Evolutionary conservation across 2,888 invertebrate genomes (phyloP).

Genomic region (Calliopum simillimum): DNA sequence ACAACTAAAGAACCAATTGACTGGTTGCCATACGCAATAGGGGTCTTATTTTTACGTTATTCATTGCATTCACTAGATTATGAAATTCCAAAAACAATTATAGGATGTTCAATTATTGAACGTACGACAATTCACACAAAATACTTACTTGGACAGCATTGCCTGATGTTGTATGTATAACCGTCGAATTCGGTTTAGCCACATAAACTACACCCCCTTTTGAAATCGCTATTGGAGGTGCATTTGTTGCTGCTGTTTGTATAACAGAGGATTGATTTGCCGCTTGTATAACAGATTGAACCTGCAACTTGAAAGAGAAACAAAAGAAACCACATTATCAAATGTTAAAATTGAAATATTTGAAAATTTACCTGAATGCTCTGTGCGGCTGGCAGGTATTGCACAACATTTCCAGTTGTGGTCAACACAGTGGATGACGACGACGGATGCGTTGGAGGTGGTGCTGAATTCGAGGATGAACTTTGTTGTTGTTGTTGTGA

Average conservation of each 20-base stretch:
- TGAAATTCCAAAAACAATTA: conserved; percentile 18
- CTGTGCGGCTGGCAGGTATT: conserved; percentile 78
- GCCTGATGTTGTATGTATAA: conserved; percentile 92
- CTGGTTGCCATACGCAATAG: no score
- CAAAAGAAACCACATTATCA: conserved; percentile 2
- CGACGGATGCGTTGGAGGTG: conserved; percentile 40
- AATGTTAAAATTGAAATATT: conserved; percentile 27
- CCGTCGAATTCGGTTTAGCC: conserved; percentile 86
- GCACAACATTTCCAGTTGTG: conserved; percentile 83
- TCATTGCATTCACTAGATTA: no score
- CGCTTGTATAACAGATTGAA: conserved; percentile 95
- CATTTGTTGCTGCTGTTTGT: conserved; percentile 90
- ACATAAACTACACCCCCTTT: conserved; percentile 94
- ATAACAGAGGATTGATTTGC: conserved; percentile 96
- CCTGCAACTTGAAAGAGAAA: conserved; percentile 70
- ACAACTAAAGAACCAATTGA: no score
- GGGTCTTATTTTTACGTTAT: no score
- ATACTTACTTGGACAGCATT: conserved; percentile 72
- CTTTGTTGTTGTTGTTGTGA: conserved; percentile 47
- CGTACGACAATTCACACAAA: conserved; percentile 45
- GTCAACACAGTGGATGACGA: conserved; percentile 67
- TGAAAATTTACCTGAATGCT: conserved; percentile 73
- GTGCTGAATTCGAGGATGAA: conserved; percentile 42
- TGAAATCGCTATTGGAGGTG: conserved; percentile 83
- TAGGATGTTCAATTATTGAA: conserved; percentile 19